phyloP scores from a whole-genome alignment of 2,113 vertebrate genomes.

The Carassius gibelio region DNA sequence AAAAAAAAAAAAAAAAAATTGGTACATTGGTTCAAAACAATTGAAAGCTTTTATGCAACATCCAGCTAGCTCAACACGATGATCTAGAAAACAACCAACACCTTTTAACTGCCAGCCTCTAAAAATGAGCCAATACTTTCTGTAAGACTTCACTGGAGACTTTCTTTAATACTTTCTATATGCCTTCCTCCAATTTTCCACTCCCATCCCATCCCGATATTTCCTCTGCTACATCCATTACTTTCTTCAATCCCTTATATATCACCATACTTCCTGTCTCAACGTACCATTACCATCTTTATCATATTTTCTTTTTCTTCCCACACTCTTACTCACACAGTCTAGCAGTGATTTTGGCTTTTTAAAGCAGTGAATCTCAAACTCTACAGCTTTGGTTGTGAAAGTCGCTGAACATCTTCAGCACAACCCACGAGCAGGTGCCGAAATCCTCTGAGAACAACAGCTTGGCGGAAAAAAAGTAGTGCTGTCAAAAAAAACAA shows the following conservation, averaged over 20 bases:
- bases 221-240: background rate
- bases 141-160: constrained; percentile 48
- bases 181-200: constrained; percentile 28
- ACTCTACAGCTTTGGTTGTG: constrained; percentile 67
- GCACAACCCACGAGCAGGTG: background rate
- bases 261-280: constrained; percentile 45
- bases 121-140: background rate
- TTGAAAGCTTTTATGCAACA: constrained; percentile 68
- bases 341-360: constrained; percentile 68
- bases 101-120: background rate
- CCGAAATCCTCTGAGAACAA: constrained; percentile 23
- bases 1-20: constrained; percentile 58
- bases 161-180: constrained; percentile 57
- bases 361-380: constrained; percentile 48
- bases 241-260: constrained; percentile 19
- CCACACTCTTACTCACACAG: background rate
- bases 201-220: background rate
- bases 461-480: background rate
- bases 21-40: constrained; percentile 65
- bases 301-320: background rate
- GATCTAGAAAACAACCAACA: background rate
- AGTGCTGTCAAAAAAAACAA: background rate
- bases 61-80: constrained; percentile 46
- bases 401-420: constrained; percentile 28
- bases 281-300: constrained; percentile 56